These are phyloP conservation scores for Marcusenius ussheri DNA, from an alignment of 2,113 vertebrate genomes.

Conservation along the genomic window DNA sequence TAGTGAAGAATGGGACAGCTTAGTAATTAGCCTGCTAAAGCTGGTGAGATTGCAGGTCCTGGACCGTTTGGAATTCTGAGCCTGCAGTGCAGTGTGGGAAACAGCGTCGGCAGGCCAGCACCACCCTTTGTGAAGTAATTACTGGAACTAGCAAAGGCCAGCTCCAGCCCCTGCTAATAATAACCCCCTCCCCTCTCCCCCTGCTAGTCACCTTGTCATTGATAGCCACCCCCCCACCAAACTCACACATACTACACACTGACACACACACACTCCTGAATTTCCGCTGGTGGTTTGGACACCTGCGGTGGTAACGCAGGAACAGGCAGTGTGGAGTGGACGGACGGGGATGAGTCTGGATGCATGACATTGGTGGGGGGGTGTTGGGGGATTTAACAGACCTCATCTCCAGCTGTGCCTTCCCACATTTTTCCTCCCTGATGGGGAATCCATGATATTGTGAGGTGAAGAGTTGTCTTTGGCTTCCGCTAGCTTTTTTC, in stretches of 20 bases:
- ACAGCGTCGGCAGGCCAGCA: conserved; percentile 55
- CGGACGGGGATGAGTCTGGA: neutral
- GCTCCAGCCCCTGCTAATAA: conserved; percentile 60
- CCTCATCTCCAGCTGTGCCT: neutral
- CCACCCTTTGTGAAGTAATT: conserved; percentile 59
- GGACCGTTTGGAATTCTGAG: conserved; percentile 65
- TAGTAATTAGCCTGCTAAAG: conserved; percentile 70
- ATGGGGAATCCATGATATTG: neutral
- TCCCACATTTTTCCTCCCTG: neutral
- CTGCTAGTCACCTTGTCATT: conserved; percentile 57
- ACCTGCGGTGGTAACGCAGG: neutral
- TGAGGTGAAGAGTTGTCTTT: neutral
- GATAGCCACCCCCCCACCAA: conserved; percentile 46
- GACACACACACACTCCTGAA: neutral
- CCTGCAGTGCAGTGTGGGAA: conserved; percentile 67
- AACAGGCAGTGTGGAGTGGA: neutral
- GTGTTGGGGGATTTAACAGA: neutral
- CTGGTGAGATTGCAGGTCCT: conserved; percentile 66
- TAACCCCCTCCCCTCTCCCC: conserved; percentile 51
- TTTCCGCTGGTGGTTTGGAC: neutral
- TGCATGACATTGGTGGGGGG: neutral
- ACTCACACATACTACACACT: conserved; percentile 12
- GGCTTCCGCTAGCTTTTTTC: neutral
- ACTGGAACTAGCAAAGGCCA: conserved; percentile 58
- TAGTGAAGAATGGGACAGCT: conserved; percentile 63